Conservation (phyloP, 2,888 invertebrate genomes). For the Diadromus collaris region DNA sequence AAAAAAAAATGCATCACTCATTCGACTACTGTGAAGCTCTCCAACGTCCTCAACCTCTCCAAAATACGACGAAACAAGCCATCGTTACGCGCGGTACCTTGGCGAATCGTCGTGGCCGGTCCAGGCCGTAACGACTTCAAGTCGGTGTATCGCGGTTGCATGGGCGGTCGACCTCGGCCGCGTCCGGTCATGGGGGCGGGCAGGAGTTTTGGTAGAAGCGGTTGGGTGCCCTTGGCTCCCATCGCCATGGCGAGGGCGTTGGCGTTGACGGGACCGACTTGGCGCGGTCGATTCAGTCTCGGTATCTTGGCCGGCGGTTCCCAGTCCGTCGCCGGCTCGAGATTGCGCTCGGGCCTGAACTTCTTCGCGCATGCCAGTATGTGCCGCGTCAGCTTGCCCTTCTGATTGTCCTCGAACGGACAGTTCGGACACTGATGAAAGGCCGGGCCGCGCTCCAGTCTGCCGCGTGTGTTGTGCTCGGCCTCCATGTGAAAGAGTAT, state of each 20-base stretch:
- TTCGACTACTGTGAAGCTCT: no score
- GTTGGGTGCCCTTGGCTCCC: constrained; percentile 77
- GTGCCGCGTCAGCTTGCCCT: constrained; percentile 94
- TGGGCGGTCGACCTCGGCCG: constrained; percentile 80
- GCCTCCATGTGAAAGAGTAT: constrained; percentile 96
- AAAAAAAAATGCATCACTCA: background rate
- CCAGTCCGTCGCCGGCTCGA: constrained; percentile 94
- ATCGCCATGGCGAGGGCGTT: constrained; percentile 78
- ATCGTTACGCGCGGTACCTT: no score
- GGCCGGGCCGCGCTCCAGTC: constrained; percentile 91
- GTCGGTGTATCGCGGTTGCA: constrained; percentile 78
- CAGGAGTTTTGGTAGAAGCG: constrained; percentile 80
- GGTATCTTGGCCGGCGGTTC: constrained; percentile 97
- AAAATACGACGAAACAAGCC: background rate
- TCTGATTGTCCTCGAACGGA: constrained; percentile 96
- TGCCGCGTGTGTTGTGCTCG: constrained; percentile 91
- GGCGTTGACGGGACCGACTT: constrained; percentile 71
- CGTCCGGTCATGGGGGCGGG: constrained; percentile 79
- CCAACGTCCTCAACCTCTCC: no score
- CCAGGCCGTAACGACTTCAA: constrained; percentile 76
- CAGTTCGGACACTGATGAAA: constrained; percentile 97
- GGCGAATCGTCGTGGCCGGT: constrained; percentile 71
- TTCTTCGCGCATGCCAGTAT: constrained; percentile 93
- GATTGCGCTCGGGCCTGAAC: constrained; percentile 93
- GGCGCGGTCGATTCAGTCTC: constrained; percentile 82